Evolutionary conservation across 2,797 vertebrate species (phyloP).

Genomic region (Taeniopygia guttata): DNA sequence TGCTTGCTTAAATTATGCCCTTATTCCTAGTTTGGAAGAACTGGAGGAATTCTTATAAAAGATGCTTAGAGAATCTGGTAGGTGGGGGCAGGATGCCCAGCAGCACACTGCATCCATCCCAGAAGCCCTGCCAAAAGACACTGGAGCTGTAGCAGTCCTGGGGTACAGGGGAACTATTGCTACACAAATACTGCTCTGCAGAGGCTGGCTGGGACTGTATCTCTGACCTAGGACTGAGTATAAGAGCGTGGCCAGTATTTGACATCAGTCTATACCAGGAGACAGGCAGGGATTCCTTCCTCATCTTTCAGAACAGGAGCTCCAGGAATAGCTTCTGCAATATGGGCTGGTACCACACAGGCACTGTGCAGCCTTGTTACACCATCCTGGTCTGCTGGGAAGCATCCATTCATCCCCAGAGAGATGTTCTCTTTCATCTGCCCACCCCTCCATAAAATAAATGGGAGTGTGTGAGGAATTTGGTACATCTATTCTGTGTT

Average conservation of each 20-base stretch:
- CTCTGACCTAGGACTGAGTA: background rate
- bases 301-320: background rate
- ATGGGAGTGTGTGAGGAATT: background rate
- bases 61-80: background rate
- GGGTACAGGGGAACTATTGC: background rate
- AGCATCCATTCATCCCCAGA: background rate
- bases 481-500: background rate
- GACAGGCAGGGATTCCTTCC: background rate
- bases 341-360: background rate
- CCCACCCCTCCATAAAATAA: background rate
- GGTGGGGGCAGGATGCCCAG: background rate
- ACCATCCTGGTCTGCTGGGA: background rate
- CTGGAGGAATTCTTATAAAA: background rate
- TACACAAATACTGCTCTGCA: background rate
- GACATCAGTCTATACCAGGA: background rate
- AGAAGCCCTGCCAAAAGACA: background rate
- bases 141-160: background rate
- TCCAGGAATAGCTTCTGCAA: background rate
- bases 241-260: background rate
- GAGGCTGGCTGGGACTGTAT: background rate
- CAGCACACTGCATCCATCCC: fast-evolving
- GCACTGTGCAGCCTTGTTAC: background rate
- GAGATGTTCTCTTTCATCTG: background rate
- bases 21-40: background rate
- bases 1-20: background rate